phyloP scores from a whole-genome alignment of 2,113 vertebrate species.

The Myrmophylax atrothorax region DNA sequence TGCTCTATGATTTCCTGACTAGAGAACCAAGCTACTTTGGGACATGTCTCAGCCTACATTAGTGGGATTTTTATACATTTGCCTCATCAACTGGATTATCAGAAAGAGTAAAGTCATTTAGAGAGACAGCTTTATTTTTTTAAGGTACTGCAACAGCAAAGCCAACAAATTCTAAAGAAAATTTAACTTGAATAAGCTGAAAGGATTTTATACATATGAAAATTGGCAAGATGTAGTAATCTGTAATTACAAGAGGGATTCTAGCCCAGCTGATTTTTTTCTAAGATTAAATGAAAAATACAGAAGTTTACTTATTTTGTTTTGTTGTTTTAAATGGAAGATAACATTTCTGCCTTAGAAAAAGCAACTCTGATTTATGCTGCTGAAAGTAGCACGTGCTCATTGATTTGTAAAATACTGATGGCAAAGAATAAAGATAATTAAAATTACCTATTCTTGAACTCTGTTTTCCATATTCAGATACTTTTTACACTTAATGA shows the following conservation, averaged over 20 bases:
- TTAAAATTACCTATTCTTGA: background rate
- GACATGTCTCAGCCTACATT: slow-evolving; percentile 48
- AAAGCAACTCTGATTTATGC: background rate
- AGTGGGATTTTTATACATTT: slow-evolving; percentile 45
- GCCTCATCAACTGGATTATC: slow-evolving; percentile 46
- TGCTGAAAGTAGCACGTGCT: background rate
- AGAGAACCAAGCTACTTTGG: slow-evolving; percentile 13
- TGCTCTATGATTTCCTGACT: slow-evolving; percentile 27
- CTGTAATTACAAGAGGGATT: background rate
- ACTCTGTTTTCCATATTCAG: background rate
- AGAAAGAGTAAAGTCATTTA: slow-evolving; percentile 19
- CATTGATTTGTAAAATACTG: background rate
- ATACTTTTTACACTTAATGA: background rate
- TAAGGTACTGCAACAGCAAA: background rate
- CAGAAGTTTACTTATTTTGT: background rate
- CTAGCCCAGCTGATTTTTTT: background rate
- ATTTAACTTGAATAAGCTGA: background rate
- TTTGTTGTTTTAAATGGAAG: background rate
- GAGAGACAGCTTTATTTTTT: background rate
- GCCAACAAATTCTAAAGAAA: background rate
- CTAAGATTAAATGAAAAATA: background rate
- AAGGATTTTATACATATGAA: background rate
- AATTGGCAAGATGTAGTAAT: background rate
- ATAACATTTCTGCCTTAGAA: background rate
- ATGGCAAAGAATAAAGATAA: background rate